Conservation (phyloP, 1,140 invertebrate species). For the Nebria ingens region DNA sequence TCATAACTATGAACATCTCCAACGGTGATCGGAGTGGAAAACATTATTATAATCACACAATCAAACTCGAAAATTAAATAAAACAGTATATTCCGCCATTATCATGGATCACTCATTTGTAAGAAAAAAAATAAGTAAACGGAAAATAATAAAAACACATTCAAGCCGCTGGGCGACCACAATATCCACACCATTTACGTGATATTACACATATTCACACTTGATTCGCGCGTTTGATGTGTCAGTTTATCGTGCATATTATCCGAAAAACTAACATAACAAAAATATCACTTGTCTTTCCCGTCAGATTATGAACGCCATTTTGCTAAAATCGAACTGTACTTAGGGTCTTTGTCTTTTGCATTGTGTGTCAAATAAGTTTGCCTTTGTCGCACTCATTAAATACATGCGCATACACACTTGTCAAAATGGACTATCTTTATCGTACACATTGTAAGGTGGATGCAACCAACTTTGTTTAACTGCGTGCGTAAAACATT, state of each 20-base stretch:
- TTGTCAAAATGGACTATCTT: not conserved
- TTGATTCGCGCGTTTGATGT: not conserved
- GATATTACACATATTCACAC: not conserved
- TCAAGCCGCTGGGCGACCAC: not conserved
- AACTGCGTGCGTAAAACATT: not conserved
- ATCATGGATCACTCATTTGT: too few species aligned
- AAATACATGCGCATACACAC: not conserved
- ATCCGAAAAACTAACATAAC: not conserved
- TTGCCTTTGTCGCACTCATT: not conserved
- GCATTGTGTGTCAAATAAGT: not conserved
- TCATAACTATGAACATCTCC: conserved; percentile 65
- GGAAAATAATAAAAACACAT: not conserved
- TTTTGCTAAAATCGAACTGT: not conserved
- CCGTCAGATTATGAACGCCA: not conserved
- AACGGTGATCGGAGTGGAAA: conserved; percentile 41
- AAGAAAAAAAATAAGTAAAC: too few species aligned
- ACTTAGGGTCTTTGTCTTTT: not conserved
- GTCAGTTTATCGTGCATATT: not conserved
- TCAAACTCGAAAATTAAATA: not conserved
- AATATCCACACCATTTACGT: not conserved
- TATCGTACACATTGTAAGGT: not conserved
- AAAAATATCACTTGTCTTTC: not conserved
- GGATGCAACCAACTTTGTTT: not conserved
- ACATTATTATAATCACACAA: conserved; percentile 32
- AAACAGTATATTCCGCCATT: not conserved